These are phyloP conservation scores for Onychostruthus taczanowskii DNA, from an alignment of 2,113 vertebrate species.

Conservation along the genomic window DNA sequence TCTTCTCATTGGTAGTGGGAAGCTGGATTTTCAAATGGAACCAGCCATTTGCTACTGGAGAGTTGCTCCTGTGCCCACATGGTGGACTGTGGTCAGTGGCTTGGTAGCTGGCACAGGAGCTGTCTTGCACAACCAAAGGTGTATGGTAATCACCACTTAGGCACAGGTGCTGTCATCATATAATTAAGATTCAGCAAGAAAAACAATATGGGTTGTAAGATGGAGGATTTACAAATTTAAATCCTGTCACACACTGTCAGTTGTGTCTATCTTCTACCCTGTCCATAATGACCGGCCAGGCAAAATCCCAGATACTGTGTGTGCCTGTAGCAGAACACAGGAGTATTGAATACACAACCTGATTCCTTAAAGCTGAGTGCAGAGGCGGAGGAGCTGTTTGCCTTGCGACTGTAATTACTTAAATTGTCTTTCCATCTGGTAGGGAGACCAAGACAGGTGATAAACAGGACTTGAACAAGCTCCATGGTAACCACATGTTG, in stretches of 20 bases:
- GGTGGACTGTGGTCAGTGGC: not conserved
- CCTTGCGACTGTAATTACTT: not conserved
- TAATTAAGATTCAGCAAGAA: not conserved
- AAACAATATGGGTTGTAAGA: not conserved
- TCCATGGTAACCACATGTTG: not conserved
- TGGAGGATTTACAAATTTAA: not conserved
- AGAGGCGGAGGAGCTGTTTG: not conserved
- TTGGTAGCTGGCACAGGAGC: not conserved
- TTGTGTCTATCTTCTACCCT: not conserved
- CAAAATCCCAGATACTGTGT: not conserved
- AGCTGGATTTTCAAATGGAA: not conserved
- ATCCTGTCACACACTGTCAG: not conserved
- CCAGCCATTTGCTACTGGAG: not conserved
- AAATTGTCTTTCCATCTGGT: not conserved
- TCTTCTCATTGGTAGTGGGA: not conserved
- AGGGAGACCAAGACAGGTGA: not conserved
- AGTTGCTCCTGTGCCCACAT: not conserved
- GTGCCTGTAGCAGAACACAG: not conserved
- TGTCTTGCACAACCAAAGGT: not conserved
- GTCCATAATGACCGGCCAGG: not conserved
- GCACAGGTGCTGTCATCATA: not conserved
- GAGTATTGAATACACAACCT: not conserved
- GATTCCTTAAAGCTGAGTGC: not conserved
- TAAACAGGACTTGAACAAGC: not conserved
- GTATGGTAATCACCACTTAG: accelerated